Evolutionary conservation across 2,888 invertebrate genomes (phyloP), one percentile per base, ranked within the genome.

Genomic region (Drosophila birchii): DNA sequence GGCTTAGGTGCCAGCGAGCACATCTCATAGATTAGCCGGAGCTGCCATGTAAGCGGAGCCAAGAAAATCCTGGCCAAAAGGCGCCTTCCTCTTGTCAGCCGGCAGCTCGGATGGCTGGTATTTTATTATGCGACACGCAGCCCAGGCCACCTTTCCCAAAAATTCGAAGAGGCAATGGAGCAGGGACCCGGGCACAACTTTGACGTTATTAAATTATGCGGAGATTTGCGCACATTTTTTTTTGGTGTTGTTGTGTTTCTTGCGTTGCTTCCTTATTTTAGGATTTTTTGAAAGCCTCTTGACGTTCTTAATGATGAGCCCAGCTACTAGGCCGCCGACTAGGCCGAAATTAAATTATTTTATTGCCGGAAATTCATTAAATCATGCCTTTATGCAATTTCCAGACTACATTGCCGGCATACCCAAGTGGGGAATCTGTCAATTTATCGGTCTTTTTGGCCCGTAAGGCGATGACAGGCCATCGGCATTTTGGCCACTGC

Each of bases 301-400:
- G 89, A 88, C 79, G 78, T 81, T 86, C 36, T 81, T 88, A 86
- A 88, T 86, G 85, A 88, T 86, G 73, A 75, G 75, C 47, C 67
- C 67, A 56, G 75, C 72, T 64, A 58, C 20, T 57, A 20, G 44
- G n/a, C 43, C 55, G 26, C 20, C 68, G 69, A 63, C 63, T 74
- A 75, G 80, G 78, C 78, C 58, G 62, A 83, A 87, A 87, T 88
- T 83, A 88, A 89, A 88, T 87, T 88, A 89, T 87, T 82, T 88
- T 83, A 89, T 89, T 80, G 78, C 86, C 88, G 88, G 86, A 82
- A 89, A 89, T 88, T 83, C 86, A 76, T 80, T 85, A 80, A 87
- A 80, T 85, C 88, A 77, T 76, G 78, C 69, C 85, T 80, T 72
- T 64, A 86, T 72, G 77, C 81, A 84, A 80, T 78, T 82, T 80